Percentiles rank a stretch among this genome's conserved stretches.
Evolutionary conservation across 1,140 invertebrate genomes (phyloP).

Genomic region (Hypothenemus hampei): DNA sequence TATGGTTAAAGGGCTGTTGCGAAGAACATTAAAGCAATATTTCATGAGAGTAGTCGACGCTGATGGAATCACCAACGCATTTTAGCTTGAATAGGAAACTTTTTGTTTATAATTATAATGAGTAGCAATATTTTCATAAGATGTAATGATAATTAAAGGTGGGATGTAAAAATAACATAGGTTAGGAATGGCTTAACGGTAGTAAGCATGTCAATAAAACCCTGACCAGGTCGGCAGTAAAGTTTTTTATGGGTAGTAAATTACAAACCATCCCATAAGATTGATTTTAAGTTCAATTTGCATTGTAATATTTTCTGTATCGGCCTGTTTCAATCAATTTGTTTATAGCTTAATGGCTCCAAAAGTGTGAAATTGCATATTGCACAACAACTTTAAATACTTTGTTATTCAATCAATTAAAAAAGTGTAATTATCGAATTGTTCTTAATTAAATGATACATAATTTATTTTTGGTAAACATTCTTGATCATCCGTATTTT

Average conservation of each 20-base stretch:
- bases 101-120: not conserved
- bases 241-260: conserved; percentile 13
- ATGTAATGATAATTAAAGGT: no score
- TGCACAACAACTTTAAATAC: no score
- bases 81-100: not conserved
- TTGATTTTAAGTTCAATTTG: conserved; percentile 1
- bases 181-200: conserved; percentile 6
- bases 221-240: conserved; percentile 10
- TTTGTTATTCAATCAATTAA: no score
- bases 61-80: not conserved
- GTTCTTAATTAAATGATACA: no score
- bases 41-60: not conserved
- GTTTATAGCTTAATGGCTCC: not conserved
- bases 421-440: no score
- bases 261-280: conserved; percentile 4
- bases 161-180: conserved; percentile 3
- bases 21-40: not conserved
- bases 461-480: no score
- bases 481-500: no score
- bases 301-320: conserved; percentile 12
- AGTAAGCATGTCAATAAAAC: conserved; percentile 9
- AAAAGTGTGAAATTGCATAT: no score
- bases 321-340: not conserved
- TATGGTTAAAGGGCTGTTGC: conserved; percentile 6
- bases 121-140: no score